phyloP scores from a whole-genome alignment of 2,113 vertebrate species.

The Hypomesus transpacificus region DNA sequence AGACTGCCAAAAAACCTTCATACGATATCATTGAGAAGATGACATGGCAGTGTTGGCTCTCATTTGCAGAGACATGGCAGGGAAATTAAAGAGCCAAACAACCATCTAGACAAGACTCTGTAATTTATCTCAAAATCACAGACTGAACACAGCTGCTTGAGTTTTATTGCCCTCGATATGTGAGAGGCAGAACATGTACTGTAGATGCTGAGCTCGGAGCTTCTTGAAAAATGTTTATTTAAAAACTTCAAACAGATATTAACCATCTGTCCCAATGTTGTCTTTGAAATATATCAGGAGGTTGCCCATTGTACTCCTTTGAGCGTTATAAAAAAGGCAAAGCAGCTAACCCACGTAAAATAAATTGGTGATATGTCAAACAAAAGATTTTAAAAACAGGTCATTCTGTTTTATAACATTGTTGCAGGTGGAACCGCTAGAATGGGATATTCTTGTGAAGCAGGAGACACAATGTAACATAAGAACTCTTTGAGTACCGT shows the following conservation, averaged over 20 bases:
- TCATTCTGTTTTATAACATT: no score
- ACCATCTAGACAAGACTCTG: conserved; percentile 33
- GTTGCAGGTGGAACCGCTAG: no score
- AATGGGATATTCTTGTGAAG: no score
- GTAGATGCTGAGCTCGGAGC: not conserved
- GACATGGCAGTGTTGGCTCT: conserved; percentile 31
- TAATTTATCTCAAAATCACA: conserved; percentile 44
- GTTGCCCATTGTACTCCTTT: not conserved
- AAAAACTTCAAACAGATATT: not conserved
- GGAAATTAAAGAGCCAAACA: conserved; percentile 43
- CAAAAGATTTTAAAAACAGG: no score
- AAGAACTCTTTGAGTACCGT: not conserved
- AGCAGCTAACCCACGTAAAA: no score
- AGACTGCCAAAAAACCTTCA: conserved; percentile 29
- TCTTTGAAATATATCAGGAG: no score
- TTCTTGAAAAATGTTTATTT: not conserved
- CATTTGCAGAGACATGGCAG: conserved; percentile 39
- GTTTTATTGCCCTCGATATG: conserved; percentile 36
- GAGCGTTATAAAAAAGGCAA: not conserved
- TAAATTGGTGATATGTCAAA: no score
- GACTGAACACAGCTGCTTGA: conserved; percentile 40
- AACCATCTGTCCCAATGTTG: not conserved
- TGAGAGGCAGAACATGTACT: conserved; percentile 13
- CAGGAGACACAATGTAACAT: no score
- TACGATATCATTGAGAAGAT: conserved; percentile 38